Percentiles rank a stretch among this genome's conserved stretches.
phyloP scores from a whole-genome alignment of 2,888 invertebrate genomes.

The Phragmatobia fuliginosa region DNA sequence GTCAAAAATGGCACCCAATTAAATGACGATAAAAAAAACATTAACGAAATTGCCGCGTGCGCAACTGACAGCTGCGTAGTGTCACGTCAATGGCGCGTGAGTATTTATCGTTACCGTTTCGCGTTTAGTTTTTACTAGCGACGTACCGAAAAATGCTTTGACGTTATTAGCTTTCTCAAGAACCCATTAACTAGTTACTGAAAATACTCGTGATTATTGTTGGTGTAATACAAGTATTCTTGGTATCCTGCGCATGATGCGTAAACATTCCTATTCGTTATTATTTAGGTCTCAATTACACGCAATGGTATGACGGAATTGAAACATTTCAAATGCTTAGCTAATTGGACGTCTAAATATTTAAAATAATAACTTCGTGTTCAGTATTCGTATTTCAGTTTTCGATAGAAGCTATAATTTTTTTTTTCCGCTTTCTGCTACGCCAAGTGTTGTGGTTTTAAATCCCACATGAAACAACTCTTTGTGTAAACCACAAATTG shows the following conservation, averaged over 20 bases:
- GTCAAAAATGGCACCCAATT: constrained; percentile 60
- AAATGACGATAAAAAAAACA: constrained; percentile 58
- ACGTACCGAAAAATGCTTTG: constrained; percentile 14
- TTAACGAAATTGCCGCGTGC: constrained; percentile 56
- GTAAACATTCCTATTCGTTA: constrained; percentile 6
- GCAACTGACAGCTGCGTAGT: constrained; percentile 41
- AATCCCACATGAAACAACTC: no score
- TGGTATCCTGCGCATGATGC: constrained; percentile 15
- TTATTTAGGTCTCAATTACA: constrained; percentile 3
- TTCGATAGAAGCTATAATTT: neutral
- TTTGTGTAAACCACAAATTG: no score
- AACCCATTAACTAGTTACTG: constrained; percentile 34
- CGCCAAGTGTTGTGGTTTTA: no score
- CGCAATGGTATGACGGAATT: neutral
- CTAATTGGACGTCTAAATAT: neutral
- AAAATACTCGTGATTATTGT: constrained; percentile 31
- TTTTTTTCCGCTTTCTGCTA: no score
- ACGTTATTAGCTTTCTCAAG: constrained; percentile 31
- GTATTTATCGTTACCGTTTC: constrained; percentile 20
- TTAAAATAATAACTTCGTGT: neutral
- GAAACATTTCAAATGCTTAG: neutral
- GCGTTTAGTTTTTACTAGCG: constrained; percentile 33
- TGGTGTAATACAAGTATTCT: constrained; percentile 16
- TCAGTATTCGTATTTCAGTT: neutral
- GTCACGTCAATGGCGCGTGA: constrained; percentile 19